Evolutionary conservation across 2,113 vertebrate genomes (phyloP).

Genomic region (Chamaetylas fuelleborni): DNA sequence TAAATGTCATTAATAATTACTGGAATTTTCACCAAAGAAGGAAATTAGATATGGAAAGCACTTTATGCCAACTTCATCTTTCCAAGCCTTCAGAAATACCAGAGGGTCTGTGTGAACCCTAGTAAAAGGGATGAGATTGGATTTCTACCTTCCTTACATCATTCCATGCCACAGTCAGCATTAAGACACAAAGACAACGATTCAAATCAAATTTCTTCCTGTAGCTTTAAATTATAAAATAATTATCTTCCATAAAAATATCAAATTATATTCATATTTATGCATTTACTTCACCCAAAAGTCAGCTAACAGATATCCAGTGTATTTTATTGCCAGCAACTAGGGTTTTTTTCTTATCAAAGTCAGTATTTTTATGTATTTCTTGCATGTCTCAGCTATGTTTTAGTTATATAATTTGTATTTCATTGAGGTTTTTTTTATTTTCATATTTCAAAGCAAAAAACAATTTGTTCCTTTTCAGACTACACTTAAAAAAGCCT

Average conservation of each 20-base stretch:
- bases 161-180: background rate
- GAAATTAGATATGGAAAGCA: slow-evolving; percentile 33
- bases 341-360: background rate
- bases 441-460: background rate
- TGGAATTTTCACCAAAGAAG: slow-evolving; percentile 2
- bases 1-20: background rate
- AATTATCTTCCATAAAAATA: background rate
- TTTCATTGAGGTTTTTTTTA: background rate
- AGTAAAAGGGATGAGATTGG: background rate
- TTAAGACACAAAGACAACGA: background rate
- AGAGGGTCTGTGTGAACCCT: background rate
- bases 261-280: background rate
- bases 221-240: background rate
- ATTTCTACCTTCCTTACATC: slow-evolving; percentile 36
- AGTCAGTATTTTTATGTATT: background rate
- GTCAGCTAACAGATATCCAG: background rate
- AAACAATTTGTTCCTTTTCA: background rate
- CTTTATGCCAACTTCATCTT: background rate
- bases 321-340: background rate
- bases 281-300: background rate
- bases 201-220: slow-evolving; percentile 5
- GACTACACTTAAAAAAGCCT: background rate
- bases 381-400: background rate
- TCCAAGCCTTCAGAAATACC: slow-evolving; percentile 3
- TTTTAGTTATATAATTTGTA: background rate